A percentile compares a stretch with the other conserved stretches of the same genome.
Conservation (phyloP, 2,797 vertebrate species). For the Calcarius lapponicus region DNA sequence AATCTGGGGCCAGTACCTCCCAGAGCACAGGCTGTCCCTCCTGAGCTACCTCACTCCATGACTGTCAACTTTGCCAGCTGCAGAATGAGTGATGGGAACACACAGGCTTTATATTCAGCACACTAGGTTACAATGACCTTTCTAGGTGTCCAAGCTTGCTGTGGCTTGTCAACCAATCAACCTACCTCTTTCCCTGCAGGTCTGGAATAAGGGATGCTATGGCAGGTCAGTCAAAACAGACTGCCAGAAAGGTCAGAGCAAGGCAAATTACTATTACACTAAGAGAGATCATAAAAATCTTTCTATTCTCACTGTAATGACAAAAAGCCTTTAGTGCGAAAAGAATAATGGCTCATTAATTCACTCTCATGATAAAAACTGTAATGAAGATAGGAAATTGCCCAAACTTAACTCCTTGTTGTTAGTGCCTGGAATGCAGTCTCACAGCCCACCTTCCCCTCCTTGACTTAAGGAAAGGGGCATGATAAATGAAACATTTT, state of each 20-base stretch:
- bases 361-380: constrained; percentile 22
- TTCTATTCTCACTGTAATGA: background rate
- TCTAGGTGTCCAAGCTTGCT: background rate
- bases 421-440: background rate
- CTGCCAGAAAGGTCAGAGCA: constrained; percentile 27
- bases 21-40: background rate
- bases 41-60: background rate
- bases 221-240: constrained; percentile 13
- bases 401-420: background rate
- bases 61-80: background rate
- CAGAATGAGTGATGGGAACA: background rate
- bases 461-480: background rate
- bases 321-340: constrained; percentile 8
- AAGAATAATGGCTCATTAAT: constrained; percentile 20
- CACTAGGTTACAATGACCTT: background rate
- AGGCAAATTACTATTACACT: background rate
- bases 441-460: background rate
- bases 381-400: constrained; percentile 8
- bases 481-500: background rate
- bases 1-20: background rate
- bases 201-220: background rate
- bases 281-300: constrained; percentile 16
- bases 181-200: background rate
- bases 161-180: background rate
- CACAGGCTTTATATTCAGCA: background rate